Percentiles rank a stretch among this genome's conserved stretches.
phyloP scores from a whole-genome alignment of 2,113 vertebrate species.

The Acrocephalus kingi region DNA sequence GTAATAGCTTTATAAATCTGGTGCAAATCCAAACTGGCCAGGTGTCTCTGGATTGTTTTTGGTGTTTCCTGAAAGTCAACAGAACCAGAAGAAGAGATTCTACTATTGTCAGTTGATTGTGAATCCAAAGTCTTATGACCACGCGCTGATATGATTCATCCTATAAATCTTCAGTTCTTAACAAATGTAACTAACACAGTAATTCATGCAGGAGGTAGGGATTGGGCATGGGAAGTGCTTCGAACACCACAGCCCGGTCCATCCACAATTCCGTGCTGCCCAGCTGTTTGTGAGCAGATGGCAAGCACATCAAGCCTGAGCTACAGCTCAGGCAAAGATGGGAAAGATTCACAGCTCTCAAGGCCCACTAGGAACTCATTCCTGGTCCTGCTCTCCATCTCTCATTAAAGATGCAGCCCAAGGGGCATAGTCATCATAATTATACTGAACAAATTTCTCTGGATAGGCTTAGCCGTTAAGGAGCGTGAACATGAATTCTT shows the following conservation, averaged over 20 bases:
- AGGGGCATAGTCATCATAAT: not conserved
- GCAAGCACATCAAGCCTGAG: not conserved
- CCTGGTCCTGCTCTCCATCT: not conserved
- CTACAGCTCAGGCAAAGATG: not conserved
- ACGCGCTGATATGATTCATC: not conserved
- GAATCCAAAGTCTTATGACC: not conserved
- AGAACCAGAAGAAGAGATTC: not conserved
- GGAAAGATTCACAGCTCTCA: not conserved
- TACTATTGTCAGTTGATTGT: not conserved
- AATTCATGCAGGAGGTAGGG: not conserved
- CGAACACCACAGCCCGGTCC: fast-evolving
- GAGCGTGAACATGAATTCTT: not conserved
- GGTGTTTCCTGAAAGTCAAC: not conserved
- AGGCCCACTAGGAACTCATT: not conserved
- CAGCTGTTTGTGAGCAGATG: not conserved
- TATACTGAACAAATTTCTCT: not conserved
- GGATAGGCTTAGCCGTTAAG: not conserved
- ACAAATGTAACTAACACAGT: fast-evolving
- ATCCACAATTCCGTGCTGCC: not conserved
- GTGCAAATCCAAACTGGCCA: not conserved
- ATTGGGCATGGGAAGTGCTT: not conserved
- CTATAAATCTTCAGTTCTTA: not conserved
- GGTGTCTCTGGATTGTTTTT: not conserved
- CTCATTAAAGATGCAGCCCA: not conserved
- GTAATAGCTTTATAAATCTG: not conserved